phyloP scores from a whole-genome alignment of 1,140 invertebrate species.

The Pogonomyrmex barbatus region DNA sequence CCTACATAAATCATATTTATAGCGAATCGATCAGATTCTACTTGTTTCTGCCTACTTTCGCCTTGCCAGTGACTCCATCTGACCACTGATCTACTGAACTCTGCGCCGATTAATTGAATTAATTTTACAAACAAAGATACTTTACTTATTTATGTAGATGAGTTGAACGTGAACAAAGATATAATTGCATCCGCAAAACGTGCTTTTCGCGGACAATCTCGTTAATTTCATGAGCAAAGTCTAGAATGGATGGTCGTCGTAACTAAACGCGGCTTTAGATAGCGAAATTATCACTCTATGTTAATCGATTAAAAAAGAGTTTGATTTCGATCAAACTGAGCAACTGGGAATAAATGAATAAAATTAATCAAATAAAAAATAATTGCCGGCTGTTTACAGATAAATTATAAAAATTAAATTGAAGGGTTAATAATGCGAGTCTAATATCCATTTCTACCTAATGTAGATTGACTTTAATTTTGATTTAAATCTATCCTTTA shows the following conservation, averaged over 20 bases:
- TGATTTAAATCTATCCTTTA: too few species aligned
- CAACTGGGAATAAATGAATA: not conserved
- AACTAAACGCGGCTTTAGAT: not conserved
- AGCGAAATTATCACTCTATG: not conserved
- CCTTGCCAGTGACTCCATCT: conserved; percentile 23
- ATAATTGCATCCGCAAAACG: not conserved
- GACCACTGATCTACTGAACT: not conserved
- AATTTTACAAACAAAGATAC: conserved; percentile 6
- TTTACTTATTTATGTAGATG: not conserved
- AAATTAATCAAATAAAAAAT: not conserved
- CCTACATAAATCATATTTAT: not conserved
- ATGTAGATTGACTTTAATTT: too few species aligned
- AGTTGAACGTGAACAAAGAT: not conserved
- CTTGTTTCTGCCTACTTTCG: not conserved
- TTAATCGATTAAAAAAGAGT: not conserved
- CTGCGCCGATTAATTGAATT: not conserved
- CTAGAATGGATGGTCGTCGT: not conserved
- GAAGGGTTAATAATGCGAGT: not conserved
- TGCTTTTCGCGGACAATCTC: not conserved
- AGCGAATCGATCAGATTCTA: not conserved
- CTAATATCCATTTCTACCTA: too few species aligned
- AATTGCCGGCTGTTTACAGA: not conserved
- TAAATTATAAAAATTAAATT: not conserved
- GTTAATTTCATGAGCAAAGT: not conserved
- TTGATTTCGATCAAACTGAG: not conserved